phyloP scores from a whole-genome alignment of 2,113 vertebrate species.

The Pseudolaguvia tuberculata region DNA sequence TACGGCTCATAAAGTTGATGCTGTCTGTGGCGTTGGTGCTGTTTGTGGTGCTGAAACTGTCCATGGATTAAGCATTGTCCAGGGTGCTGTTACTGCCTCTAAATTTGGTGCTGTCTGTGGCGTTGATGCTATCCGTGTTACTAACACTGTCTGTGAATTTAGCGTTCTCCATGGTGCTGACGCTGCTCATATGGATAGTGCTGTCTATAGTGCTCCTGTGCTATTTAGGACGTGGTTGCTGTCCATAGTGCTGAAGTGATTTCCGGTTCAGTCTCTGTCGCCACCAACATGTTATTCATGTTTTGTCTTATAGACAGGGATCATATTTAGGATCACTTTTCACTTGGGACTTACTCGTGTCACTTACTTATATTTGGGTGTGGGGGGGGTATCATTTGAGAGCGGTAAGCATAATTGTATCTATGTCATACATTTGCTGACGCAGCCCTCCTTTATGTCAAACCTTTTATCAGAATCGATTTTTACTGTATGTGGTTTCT shows the following conservation, averaged over 20 bases:
- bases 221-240: too few species aligned
- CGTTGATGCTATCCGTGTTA: slow-evolving; percentile 21
- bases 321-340: slow-evolving; percentile 8
- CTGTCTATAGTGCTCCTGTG: too few species aligned
- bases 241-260: slow-evolving; percentile 31
- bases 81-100: slow-evolving; percentile 34
- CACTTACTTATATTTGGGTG: too few species aligned
- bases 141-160: slow-evolving; percentile 33
- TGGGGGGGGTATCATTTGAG: too few species aligned
- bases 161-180: slow-evolving; percentile 38
- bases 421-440: neutral
- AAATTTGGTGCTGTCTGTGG: slow-evolving; percentile 13
- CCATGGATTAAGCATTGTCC: neutral
- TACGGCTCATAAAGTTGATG: slow-evolving; percentile 27
- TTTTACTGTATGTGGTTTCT: neutral
- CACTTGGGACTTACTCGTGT: neutral
- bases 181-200: slow-evolving; percentile 16
- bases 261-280: neutral
- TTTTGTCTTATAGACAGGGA: neutral
- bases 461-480: slow-evolving; percentile 2
- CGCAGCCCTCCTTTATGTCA: neutral
- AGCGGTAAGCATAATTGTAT: slow-evolving; percentile 1
- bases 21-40: neutral
- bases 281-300: neutral
- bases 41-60: slow-evolving; percentile 32